Evolutionary conservation across 2,797 vertebrate species (phyloP).

Genomic region (Acrossocheilus fasciatus): DNA sequence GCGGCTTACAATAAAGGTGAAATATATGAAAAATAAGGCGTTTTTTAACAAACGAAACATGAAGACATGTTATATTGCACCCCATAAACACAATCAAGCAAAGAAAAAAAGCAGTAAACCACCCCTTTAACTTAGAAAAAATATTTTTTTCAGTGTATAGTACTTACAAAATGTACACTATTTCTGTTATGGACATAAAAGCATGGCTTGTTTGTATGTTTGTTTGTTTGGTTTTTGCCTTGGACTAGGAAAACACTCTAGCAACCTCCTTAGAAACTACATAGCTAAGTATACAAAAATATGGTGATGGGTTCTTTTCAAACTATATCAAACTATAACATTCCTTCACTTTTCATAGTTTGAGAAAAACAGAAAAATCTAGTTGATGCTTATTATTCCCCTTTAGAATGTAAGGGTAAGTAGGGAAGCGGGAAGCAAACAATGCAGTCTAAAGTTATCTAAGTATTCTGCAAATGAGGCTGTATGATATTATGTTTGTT

Average conservation of each 20-base stretch:
- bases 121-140: no score
- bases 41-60: no score
- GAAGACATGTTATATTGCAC: no score
- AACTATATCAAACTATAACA: not conserved
- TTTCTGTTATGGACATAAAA: not conserved
- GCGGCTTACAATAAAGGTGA: no score
- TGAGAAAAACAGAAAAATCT: not conserved
- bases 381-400: not conserved
- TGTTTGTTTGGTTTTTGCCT: not conserved
- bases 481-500: not conserved
- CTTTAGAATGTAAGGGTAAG: not conserved
- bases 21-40: no score
- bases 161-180: not conserved
- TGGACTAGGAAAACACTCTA: not conserved
- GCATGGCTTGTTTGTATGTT: not conserved
- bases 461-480: slow-evolving; percentile 1
- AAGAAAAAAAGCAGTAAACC: no score
- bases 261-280: not conserved
- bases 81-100: no score
- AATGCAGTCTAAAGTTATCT: not conserved
- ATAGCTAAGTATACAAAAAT: not conserved
- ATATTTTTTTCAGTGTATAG: no score
- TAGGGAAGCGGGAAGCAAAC: not conserved
- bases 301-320: not conserved
- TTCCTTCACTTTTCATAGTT: not conserved